Evolutionary conservation across 2,797 vertebrate genomes (phyloP).

Genomic region (Gila robusta): DNA sequence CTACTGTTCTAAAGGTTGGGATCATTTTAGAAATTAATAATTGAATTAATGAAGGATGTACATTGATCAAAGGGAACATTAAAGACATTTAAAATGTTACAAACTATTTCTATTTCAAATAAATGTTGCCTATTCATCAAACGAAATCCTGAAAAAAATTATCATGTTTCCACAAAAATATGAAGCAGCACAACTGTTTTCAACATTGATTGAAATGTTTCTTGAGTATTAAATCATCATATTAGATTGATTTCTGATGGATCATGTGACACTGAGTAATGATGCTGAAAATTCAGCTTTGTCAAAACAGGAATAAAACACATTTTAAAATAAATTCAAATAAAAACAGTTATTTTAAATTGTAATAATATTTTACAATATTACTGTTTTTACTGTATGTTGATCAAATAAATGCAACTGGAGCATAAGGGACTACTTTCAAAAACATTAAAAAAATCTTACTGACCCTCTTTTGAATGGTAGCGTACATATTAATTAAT

Average conservation of each 20-base stretch:
- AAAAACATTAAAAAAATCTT: background rate
- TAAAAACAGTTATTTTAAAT: background rate
- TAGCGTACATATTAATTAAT: background rate
- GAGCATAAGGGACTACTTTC: background rate
- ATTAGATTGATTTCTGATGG: background rate
- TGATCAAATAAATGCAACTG: background rate
- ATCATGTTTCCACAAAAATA: background rate
- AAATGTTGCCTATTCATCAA: background rate
- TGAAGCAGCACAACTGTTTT: background rate
- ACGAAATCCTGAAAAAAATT: background rate
- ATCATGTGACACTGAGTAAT: background rate
- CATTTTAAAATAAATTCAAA: background rate
- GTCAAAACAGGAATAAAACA: background rate
- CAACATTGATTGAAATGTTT: background rate
- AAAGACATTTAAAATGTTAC: background rate
- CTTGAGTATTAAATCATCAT: background rate
- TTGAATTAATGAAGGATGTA: background rate
- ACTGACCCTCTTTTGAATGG: background rate
- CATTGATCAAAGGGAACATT: background rate
- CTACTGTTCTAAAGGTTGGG: background rate
- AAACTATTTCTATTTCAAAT: background rate
- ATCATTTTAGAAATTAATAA: background rate
- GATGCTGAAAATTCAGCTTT: background rate
- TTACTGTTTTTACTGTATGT: background rate
- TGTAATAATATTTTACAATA: background rate